Percentiles rank a stretch among this genome's conserved stretches.
phyloP scores from a whole-genome alignment of 2,888 invertebrate genomes.

The Chaetoderma sp. region DNA sequence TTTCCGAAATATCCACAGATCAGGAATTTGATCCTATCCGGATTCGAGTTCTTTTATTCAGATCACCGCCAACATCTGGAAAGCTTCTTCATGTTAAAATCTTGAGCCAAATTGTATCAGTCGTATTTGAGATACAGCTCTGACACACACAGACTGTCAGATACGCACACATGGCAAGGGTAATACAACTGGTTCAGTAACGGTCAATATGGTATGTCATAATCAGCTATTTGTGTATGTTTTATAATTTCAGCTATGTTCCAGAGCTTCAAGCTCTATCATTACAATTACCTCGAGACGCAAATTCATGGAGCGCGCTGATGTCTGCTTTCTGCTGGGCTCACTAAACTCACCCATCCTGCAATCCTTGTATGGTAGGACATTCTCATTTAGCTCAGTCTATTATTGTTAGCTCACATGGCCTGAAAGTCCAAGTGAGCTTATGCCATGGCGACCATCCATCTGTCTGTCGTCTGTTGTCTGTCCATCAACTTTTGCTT shows the following conservation, averaged over 20 bases:
- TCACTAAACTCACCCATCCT: constrained; percentile 58
- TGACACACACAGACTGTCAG: background rate
- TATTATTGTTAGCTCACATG: background rate
- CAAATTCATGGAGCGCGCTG: constrained; percentile 72
- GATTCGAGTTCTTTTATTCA: too few relatives aligned
- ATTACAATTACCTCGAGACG: constrained; percentile 75
- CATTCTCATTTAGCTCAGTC: background rate
- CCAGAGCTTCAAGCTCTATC: constrained; percentile 75
- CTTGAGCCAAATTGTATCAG: too few relatives aligned
- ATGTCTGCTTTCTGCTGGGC: constrained; percentile 73
- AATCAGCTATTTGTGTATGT: background rate
- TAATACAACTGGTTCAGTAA: too few relatives aligned
- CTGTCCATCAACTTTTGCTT: too few relatives aligned
- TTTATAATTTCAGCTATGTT: constrained; percentile 71
- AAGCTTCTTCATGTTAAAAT: too few relatives aligned
- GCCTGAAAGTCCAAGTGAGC: too few relatives aligned
- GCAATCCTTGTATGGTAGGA: constrained; percentile 52
- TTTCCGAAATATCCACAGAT: too few relatives aligned
- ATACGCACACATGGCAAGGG: background rate
- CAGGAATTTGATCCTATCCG: too few relatives aligned
- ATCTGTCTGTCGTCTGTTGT: too few relatives aligned
- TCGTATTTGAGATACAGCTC: too few relatives aligned
- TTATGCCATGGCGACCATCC: too few relatives aligned
- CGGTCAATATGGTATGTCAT: background rate
- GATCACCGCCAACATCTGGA: too few relatives aligned